Percentiles rank a stretch among this genome's conserved stretches.
These are phyloP conservation scores for Aselliscus stoliczkanus DNA, from an alignment of 2,797 vertebrate genomes.

Conservation along the genomic window DNA sequence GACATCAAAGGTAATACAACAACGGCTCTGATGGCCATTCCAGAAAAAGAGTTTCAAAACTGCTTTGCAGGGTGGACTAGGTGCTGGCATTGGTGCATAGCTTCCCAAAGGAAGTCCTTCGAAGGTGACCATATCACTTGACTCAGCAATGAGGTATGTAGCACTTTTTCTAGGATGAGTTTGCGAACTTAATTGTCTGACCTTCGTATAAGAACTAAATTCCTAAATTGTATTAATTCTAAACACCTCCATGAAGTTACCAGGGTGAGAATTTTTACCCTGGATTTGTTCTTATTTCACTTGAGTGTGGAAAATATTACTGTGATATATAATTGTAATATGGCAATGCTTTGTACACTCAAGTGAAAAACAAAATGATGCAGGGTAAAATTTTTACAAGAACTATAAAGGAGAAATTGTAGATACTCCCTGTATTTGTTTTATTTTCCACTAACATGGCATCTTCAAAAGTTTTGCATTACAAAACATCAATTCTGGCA, in stretches of 20 bases:
- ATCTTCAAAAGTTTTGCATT: neutral
- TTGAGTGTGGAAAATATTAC: neutral
- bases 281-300: constrained; percentile 4
- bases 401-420: constrained; percentile 2
- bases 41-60: no score
- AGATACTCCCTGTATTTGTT: neutral
- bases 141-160: no score
- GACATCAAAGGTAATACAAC: no score
- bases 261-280: neutral
- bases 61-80: no score
- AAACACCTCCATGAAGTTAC: neutral
- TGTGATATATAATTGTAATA: neutral
- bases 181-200: no score
- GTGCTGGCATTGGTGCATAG: no score
- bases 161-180: no score
- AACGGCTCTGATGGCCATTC: no score
- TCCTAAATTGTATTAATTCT: neutral
- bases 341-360: neutral
- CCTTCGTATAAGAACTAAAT: neutral
- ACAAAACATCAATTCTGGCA: neutral
- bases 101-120: no score
- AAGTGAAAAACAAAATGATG: neutral
- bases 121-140: no score
- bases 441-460: neutral
- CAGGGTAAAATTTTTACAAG: neutral